Evolutionary conservation across 2,888 invertebrate genomes (phyloP).

Genomic region (Eulithis prunata): DNA sequence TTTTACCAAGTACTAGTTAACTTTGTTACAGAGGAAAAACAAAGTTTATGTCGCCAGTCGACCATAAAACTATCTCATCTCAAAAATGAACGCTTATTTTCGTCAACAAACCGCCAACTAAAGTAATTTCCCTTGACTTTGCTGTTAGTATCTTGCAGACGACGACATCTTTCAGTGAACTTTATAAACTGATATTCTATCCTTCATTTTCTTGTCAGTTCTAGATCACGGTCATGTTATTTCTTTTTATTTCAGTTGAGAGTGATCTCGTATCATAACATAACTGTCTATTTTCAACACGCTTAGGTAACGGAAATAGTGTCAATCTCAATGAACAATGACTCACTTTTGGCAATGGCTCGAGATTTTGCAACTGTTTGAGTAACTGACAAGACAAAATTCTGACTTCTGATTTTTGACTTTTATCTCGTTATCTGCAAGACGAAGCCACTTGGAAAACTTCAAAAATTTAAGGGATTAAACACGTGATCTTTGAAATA

Average conservation of each 20-base stretch:
- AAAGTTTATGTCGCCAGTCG: slow-evolving; percentile 9
- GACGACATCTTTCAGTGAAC: not conserved
- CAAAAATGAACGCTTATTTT: slow-evolving; percentile 32
- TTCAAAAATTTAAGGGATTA: no score
- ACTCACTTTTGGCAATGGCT: slow-evolving; percentile 12
- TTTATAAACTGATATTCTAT: slow-evolving; percentile 4
- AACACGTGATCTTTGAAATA: no score
- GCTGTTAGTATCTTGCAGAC: slow-evolving; percentile 26
- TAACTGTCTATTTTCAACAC: slow-evolving; percentile 12
- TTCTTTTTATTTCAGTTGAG: no score
- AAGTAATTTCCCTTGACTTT: slow-evolving; percentile 44
- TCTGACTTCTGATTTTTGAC: no score
- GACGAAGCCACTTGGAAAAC: no score
- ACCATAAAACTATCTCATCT: slow-evolving; percentile 26
- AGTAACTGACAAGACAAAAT: no score
- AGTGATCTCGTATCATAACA: not conserved
- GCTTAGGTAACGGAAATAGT: slow-evolving; percentile 10
- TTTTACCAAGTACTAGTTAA: not conserved
- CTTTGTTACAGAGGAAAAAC: slow-evolving; percentile 7
- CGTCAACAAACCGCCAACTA: slow-evolving; percentile 39
- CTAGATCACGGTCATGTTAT: not conserved
- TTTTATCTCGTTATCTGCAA: no score
- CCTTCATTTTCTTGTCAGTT: slow-evolving; percentile 1
- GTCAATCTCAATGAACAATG: slow-evolving; percentile 21
- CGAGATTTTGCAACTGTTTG: slow-evolving; percentile 1